Conservation (phyloP, 1,140 invertebrate genomes). For the Telenomus remus region DNA sequence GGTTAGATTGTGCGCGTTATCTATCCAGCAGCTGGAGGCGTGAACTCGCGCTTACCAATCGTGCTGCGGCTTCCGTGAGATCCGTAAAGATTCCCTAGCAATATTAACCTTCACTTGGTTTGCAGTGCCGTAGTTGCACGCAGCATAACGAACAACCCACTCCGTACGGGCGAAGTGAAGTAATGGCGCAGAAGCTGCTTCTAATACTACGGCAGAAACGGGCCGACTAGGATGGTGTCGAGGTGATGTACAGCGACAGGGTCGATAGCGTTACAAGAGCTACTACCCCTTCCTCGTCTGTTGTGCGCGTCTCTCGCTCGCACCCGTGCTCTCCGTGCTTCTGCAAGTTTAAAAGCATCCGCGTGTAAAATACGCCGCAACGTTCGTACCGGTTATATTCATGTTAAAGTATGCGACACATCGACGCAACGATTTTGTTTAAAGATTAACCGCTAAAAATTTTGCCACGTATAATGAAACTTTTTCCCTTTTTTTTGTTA, state of each 20-base stretch:
- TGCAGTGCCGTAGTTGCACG: conserved; percentile 26
- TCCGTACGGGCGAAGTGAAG: conserved; percentile 55
- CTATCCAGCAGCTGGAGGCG: conserved; percentile 44
- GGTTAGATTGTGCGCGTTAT: conserved; percentile 29
- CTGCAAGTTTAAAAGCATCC: conserved; percentile 46
- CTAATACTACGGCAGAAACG: conserved; percentile 61
- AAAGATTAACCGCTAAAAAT: conserved; percentile 8
- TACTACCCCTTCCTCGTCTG: conserved; percentile 72
- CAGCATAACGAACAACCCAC: conserved; percentile 46
- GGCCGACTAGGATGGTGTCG: conserved; percentile 73
- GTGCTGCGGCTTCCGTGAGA: conserved; percentile 53
- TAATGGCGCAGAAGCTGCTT: conserved; percentile 73
- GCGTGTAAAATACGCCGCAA: conserved; percentile 49
- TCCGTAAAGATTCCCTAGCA: conserved; percentile 43
- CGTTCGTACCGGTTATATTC: conserved; percentile 51
- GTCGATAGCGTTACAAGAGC: conserved; percentile 76
- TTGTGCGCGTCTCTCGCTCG: conserved; percentile 32
- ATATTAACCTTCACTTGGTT: conserved; percentile 36
- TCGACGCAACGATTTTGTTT: conserved; percentile 33
- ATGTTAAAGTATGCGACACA: conserved; percentile 39
- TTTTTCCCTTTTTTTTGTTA: too few species aligned
- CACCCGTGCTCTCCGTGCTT: conserved; percentile 9
- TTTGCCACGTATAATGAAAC: not conserved
- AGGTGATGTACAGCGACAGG: conserved; percentile 76
- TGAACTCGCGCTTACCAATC: conserved; percentile 51